Evolutionary conservation across 1,140 invertebrate genomes (phyloP), one percentile per base, ranked within the genome.

Genomic region (Aphidius gifuensis): DNA sequence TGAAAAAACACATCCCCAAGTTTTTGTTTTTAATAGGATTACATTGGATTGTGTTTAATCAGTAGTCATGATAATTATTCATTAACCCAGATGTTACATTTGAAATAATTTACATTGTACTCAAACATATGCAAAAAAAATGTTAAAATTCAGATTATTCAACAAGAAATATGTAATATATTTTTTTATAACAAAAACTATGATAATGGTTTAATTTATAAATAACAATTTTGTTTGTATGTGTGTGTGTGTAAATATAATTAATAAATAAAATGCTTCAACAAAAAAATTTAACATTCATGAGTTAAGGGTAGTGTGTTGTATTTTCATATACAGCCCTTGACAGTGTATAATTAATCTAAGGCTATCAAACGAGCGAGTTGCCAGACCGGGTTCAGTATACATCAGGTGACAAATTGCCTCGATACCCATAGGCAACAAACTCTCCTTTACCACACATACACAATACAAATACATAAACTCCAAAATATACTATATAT

Each of bases 311-410:
- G 23, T 32, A 4, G 23, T 32, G 4, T 32, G 23, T 32, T 32
- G 23, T 32, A 32, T 32, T 32, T 32, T 32, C 23, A 32, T 32
- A 32, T 32, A 32, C 23, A 32, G 23, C 65, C 61, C 60, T 40
- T 16, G 66, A 65, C 62, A 68, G 49, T 66, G 66, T 32, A 65
- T 73, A 75, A 76, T 76, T 76, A 76, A 76, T 76, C 74, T 70
- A 67, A 65, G 72, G 66, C 66, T 65, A 72, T 74, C 68, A 70
- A 69, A 70, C 70, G 66, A 68, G 61, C 56, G 47, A 40, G 50
- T 51, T 39, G 58, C 39, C 47, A 64, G 61, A 51, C 58, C 46
- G 53, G 66, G 49, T 60, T 63, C 58, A 60, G 60, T 66, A 54
- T 32, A 32, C 23, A 32, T 32, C 51, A 67, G 67, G 66, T 76